A percentile compares a stretch with the other conserved stretches of the same genome.
These are phyloP conservation scores for Trichacis sp. DNA, from an alignment of 2,888 invertebrate genomes.

Conservation along the genomic window DNA sequence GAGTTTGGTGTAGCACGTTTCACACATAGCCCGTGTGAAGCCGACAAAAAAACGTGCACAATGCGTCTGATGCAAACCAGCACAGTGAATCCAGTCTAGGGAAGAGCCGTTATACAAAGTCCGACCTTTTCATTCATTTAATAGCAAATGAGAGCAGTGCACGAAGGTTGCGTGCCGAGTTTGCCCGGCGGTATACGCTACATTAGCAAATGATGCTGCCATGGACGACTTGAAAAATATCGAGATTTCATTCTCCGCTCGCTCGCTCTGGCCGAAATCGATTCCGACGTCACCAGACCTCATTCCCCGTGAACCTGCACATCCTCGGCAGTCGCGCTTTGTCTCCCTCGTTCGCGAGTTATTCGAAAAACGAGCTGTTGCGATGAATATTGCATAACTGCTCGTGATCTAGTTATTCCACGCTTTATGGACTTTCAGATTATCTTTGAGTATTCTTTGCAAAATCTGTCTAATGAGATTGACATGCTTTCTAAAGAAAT, in stretches of 20 bases:
- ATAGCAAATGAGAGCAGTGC: constrained; percentile 19
- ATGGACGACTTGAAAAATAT: constrained; percentile 25
- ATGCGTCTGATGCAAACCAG: constrained; percentile 14
- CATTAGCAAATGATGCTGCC: constrained; percentile 34
- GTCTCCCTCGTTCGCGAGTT: constrained; percentile 1
- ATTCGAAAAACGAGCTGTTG: background rate
- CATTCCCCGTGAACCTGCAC: background rate
- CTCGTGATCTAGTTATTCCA: background rate
- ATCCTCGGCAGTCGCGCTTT: constrained; percentile 1
- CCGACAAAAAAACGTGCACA: background rate
- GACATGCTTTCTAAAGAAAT: too few relatives aligned
- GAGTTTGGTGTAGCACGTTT: background rate
- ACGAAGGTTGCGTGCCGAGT: constrained; percentile 33
- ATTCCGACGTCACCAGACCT: background rate
- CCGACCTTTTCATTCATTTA: constrained; percentile 34
- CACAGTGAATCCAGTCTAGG: constrained; percentile 9
- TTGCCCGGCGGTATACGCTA: constrained; percentile 24
- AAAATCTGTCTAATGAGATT: too few relatives aligned
- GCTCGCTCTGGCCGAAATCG: constrained; percentile 13
- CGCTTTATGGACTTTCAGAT: too few relatives aligned
- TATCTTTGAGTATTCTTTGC: too few relatives aligned
- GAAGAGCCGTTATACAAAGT: constrained; percentile 23
- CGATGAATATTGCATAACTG: constrained; percentile 7
- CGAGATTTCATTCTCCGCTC: constrained; percentile 17
- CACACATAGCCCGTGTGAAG: background rate